Percentiles rank a stretch among this genome's conserved stretches.
These are phyloP conservation scores for Syrista parreyssii DNA, from an alignment of 2,888 invertebrate genomes.

Conservation along the genomic window DNA sequence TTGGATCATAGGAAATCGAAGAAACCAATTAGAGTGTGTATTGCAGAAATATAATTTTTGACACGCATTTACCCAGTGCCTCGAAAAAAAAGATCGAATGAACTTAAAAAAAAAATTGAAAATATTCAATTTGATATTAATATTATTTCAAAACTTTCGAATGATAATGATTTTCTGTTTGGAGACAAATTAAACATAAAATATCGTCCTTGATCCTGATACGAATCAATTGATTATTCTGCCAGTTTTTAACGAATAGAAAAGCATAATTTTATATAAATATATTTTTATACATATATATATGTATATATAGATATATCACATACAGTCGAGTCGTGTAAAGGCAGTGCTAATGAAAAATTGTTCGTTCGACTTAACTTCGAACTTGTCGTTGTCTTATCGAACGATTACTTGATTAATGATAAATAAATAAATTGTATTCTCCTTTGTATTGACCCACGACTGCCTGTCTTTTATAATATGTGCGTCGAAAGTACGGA, in stretches of 20 bases:
- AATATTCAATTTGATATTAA: neutral
- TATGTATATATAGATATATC: constrained; percentile 31
- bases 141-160: neutral
- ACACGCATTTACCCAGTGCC: no score
- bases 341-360: constrained; percentile 43
- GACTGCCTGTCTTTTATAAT: neutral
- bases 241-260: neutral
- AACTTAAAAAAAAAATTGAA: neutral
- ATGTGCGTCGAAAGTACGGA: neutral
- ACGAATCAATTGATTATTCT: neutral
- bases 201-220: no score
- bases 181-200: neutral
- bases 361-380: neutral
- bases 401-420: neutral
- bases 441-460: neutral
- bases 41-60: neutral
- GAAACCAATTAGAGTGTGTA: neutral
- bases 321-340: constrained; percentile 40
- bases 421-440: neutral
- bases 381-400: neutral
- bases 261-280: neutral
- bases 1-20: neutral
- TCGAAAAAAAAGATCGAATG: neutral
- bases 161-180: neutral
- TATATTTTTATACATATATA: constrained; percentile 1